Evolutionary conservation across 2,113 vertebrate species (phyloP), one percentile per base, ranked within the genome.

Genomic region (Eptesicus fuscus): DNA sequence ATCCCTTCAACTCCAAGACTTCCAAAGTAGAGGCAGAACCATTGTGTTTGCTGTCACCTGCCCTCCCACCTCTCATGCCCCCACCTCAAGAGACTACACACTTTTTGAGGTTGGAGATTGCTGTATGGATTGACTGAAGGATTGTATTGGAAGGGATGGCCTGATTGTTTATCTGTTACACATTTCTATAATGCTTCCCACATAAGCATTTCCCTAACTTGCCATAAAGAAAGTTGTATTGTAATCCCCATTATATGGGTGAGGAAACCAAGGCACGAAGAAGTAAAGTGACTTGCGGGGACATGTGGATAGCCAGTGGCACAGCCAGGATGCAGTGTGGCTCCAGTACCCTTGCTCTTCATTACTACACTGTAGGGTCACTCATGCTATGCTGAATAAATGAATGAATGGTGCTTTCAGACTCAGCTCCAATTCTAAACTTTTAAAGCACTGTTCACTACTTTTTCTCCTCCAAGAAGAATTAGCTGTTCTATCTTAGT

Each of bases 11-110:
- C 1, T 30, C 9, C 6, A 40, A 73, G 23, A 65, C 18, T 83
- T 95, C 30, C 90, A 87, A 93, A 77, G 49, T 65, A 77, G 22
- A 28, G 47, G 30, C 77, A 90, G 51, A 53, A 61, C 5, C 51
- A 16, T 49, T 76, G 20, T 65, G 14, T 37, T 44, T 76, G 18
- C 40, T 56, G 11, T 37, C 14, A 14, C 7, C 37, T 20, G 32
- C 23, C 6, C 10, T 25, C 47, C 53, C 13, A 25, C 9, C 3
- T 40, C 80, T 65, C 32, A n/a, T 32, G 42, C 16, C 5, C 22
- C 35, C 77, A 56, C 1, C 30, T 90, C 9, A 4, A 59, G 77
- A 74, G 37, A 73, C n/a, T 32, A 56, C 63, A 40, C 30, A 49
- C 28, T 78, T 90, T 76, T 49, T 74, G 35, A 83, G 32, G 4